Conservation (phyloP, 2,797 vertebrate genomes). For the Sciaenops ocellatus region DNA sequence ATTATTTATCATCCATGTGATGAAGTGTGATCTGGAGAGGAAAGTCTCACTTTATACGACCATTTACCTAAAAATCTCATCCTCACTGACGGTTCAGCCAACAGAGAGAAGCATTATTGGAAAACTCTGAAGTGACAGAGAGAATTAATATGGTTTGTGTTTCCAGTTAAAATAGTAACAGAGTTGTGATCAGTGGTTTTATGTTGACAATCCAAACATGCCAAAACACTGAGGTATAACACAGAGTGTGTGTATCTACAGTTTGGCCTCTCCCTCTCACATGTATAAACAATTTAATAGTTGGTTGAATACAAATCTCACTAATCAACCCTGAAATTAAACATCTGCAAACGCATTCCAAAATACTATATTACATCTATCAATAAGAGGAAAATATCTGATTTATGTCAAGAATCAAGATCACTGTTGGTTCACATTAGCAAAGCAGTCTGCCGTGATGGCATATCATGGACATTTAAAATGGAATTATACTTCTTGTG, state of each 20-base stretch:
- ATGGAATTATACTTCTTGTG: neutral
- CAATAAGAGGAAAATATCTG: neutral
- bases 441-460: neutral
- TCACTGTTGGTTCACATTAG: neutral
- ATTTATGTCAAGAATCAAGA: conserved; percentile 2
- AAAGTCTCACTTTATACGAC: conserved; percentile 69
- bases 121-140: conserved; percentile 43
- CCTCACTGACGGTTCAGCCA: conserved; percentile 40
- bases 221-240: conserved; percentile 23
- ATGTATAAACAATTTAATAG: conserved; percentile 24
- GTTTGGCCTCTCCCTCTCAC: neutral
- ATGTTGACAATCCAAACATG: conserved; percentile 52
- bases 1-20: conserved; percentile 84
- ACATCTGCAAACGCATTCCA: conserved; percentile 5
- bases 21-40: conserved; percentile 80
- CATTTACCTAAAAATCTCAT: conserved; percentile 66
- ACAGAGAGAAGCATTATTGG: conserved; percentile 63
- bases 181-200: conserved; percentile 54
- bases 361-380: neutral
- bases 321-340: conserved; percentile 21
- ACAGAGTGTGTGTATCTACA: conserved; percentile 16
- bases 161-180: conserved; percentile 50
- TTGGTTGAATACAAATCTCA: conserved; percentile 21
- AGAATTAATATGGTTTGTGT: conserved; percentile 34
- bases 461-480: neutral